Base-by-base conservation (phyloP, 2,113 vertebrate species). In the Nannospalax galili region DNA sequence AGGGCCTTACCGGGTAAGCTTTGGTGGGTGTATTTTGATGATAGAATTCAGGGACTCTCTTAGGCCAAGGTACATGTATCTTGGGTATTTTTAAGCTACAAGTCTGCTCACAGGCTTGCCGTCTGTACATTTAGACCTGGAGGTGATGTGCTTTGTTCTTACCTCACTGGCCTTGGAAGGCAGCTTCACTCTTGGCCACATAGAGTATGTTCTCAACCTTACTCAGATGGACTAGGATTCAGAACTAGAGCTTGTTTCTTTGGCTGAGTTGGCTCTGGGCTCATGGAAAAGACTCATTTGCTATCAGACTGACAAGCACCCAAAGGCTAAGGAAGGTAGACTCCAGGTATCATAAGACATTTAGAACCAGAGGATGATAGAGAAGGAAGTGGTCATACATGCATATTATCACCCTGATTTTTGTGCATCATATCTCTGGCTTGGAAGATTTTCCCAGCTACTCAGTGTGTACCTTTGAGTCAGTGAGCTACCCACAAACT, bases 351-450 rank as follows among this genome's bases (percentile, higher is more conserved):
- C 64, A 28, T 7, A 35, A 2, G 11, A 14, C 3, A 12, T 24
- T 7, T 3, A 75, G 75, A 14, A n/a, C 32, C 9, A 19, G 35
- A 92, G 30, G 70, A 14, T 16, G 15, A 42, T 0, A 24, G n/a
- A 9, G 5, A 62, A 48, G 26, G 30, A 28, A 64, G 26, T 56
- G 40, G 40, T 16, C 12, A 1, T 67, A 12, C 3, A 4, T 0
- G 11, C 32, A 28, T 20, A 26, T 14, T 32, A 16, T 26, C 8
- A 28, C 16, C 24, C 24, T 78, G 58, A 58, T 58, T n/a, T 26
- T 48, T 28, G 10, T 3, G 1, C 3, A 37, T 48, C n/a, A 6
- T 37, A 1, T 75, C 77, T 85, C 24, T 64, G 52, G 9, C 52
- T 78, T 89, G 69, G 56, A 26, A n/a, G 73, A 32, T 74, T 14